Evolutionary conservation across 2,797 vertebrate species (phyloP), one percentile per base, ranked within the genome.

Genomic region (Sebastes oblongus): DNA sequence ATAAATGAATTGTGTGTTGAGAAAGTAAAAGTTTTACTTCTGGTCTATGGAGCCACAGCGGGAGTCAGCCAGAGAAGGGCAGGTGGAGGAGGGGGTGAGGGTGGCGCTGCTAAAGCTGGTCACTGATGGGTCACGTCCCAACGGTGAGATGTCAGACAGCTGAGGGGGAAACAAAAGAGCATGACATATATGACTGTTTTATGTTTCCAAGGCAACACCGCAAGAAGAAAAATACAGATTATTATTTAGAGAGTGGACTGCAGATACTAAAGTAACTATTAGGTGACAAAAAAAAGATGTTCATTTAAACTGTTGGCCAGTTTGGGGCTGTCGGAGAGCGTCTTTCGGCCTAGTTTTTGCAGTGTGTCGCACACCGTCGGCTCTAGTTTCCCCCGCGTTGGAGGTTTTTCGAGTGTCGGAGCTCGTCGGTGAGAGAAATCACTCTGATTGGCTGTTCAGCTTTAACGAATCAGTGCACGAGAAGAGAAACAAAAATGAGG

Each of bases 71-170:
- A 99, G 95, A 12, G 98, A 99, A 1, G 98, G 98, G 88, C 98
- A 99, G 86, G 98, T 99, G 70, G 98, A 99, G 30, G 98, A 99
- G 5, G 98, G 98, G 4, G 98, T 99, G 85, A 99, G 97, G 60
- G 98, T 99, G 16, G 98, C 96, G 13, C 98, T 99, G 96, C 98
- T 99, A 91, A 99, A 97, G 87, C 98, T 99, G 25, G 97, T 98
- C 86, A 98, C 96, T 0, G 98, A 99, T 0, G 97, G 95, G 82
- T 99, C 98, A 9, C 98, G 96, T 30, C 96, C 97, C 0, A 99
- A 95, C 0, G 98, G 97, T 20, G 98, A 99, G 87, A 98, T 97
- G 42, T 98, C 97, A 0, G 98, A 99, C 84, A 99, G 88, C 98
- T 99, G 65, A 32, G 54, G 66, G 67, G 70, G 42, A 0, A 0